Base-by-base conservation (phyloP, 2,797 vertebrate genomes). In the Anas georgica region DNA sequence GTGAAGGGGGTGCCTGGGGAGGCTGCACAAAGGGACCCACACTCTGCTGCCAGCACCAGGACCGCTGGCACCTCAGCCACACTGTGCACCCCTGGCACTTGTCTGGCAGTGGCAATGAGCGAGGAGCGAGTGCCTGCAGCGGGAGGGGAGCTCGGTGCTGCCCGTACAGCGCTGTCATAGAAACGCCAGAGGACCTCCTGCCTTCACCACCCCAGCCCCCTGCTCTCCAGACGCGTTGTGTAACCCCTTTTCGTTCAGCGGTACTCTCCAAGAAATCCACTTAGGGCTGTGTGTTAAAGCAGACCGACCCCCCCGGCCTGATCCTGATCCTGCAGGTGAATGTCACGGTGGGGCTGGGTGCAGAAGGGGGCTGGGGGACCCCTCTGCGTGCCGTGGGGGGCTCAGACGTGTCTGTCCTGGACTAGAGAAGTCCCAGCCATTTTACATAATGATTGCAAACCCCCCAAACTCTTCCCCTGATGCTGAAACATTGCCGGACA, bases 211-310 rank as follows among this genome's bases (percentile, higher is more conserved):
- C 78, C 83, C 91, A 86, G 14, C 50, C 31, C 92, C 76, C 93
- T 86, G 88, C 80, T 91, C 28, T 26, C 77, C 74, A 86, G 80
- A 55, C 15, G 0, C 33, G 48, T 94, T 96, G 90, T 95, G 66
- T 94, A 96, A 94, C 90, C 48, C 86, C 64, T 76, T 94, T 93
- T 76, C 76, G 73, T 94, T 90, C 83, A 91, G 80, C 58, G 33
- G 90, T 73, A 79, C 59, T 90, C 48, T 91, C 43, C 83, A 77
- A 88, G 74, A 95, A 95, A 95, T 87, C 79, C 69, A 95, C 86
- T 86, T 79, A 93, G 8, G 56, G 83, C n/a, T 52, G 43, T 70
- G 66, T 13, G 76, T 69, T 26, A 86, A 90, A 90, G 88, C 74
- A 64, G 77, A 79, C 72, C 88, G 82, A 62, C 16, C 28, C 2